Conservation (phyloP, 2,113 vertebrate genomes). For the Mesoclemmys tuberculata region DNA sequence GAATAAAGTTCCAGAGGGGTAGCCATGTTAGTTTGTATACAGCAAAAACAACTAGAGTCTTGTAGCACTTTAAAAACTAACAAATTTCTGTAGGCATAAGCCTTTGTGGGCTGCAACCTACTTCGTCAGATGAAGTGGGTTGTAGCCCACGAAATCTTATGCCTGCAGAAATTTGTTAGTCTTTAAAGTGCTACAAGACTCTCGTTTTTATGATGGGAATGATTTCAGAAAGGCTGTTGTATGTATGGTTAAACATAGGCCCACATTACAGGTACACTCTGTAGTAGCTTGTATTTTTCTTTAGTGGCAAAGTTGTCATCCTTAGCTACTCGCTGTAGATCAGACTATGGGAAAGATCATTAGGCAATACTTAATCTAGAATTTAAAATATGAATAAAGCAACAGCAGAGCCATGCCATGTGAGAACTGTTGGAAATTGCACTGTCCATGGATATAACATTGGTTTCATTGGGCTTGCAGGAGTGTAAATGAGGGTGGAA, state of each 20-base stretch:
- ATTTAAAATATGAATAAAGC: neutral
- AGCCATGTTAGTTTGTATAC: too few relatives aligned
- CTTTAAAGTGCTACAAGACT: too few relatives aligned
- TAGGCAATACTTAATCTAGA: neutral
- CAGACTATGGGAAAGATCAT: neutral
- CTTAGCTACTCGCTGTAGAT: neutral
- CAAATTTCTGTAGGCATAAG: too few relatives aligned
- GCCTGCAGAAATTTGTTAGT: too few relatives aligned
- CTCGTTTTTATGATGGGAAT: neutral
- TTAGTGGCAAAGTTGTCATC: neutral
- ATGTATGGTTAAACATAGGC: neutral
- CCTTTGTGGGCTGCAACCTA: too few relatives aligned
- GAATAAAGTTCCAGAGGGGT: too few relatives aligned
- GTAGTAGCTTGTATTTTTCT: neutral
- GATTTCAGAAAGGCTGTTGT: neutral
- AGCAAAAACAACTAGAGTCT: too few relatives aligned
- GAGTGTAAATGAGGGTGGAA: neutral
- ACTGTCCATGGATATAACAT: neutral
- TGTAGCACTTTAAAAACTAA: too few relatives aligned
- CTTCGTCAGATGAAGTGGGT: too few relatives aligned
- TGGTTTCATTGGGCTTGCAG: neutral
- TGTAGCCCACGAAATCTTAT: too few relatives aligned
- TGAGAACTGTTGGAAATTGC: neutral
- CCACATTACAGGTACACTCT: fast-evolving
- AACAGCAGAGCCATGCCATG: neutral